Evolutionary conservation across 2,888 invertebrate genomes (phyloP), one percentile per base, ranked within the genome.

Genomic region (Dasypogon diadema): DNA sequence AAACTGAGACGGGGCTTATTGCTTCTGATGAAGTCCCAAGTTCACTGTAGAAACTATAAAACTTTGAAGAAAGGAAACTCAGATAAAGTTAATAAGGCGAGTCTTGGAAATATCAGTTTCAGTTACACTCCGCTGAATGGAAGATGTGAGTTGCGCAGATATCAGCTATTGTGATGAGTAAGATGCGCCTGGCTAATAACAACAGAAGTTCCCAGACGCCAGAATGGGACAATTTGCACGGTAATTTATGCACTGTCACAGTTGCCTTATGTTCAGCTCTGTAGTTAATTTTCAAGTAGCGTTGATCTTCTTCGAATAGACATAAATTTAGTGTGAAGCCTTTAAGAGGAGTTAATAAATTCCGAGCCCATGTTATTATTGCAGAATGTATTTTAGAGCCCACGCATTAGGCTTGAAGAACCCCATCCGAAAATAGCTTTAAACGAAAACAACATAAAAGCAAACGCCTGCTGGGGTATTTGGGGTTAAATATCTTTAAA

Each of bases 201-300:
- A 65, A 65, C 65, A 65, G 65, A 65, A 65, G 65, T 65, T 26
- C 18, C 65, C 65, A 65, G 65, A 65, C 65, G 48, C 22, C 65
- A 42, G 46, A 65, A 65, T 42, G 65, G 22, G 48, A 65, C 65
- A 65, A 37, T 65, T 46, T 65, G 65, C 65, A 65, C 48, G 65
- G 46, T 65, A 65, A 65, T 65, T 65, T 65, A 65, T 65, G 65
- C 65, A 46, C 14, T 65, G 65, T 65, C 65, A 65, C 65, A 65
- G 65, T 65, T 65, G 46, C n/a, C 14, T 65, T 42, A 37, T 12
- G 42, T 46, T 24, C 6, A 24, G 48, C n/a, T 22, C n/a, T 14
- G n/a, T n/a, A 48, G n/a, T 37, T 65, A 22, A 24, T 65, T 65
- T 48, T 65, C 65, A 65, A 65, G 65, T 65, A 65, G 65, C 65